Conservation (phyloP, 2,113 vertebrate genomes). For the Arothron firmamentum region DNA sequence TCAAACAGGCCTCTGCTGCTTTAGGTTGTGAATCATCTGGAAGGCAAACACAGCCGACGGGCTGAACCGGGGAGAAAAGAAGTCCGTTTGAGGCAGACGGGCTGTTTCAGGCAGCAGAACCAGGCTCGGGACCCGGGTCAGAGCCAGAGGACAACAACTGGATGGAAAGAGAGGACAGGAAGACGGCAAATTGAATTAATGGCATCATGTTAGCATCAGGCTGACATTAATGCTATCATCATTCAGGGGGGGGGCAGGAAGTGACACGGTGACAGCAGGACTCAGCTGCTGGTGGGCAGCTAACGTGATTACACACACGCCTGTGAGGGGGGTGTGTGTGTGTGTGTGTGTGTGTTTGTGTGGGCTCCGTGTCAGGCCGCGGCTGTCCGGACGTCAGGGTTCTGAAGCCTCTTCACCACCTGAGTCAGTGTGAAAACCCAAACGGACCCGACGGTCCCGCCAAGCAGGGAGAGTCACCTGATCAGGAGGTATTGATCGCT, state of each 20-base stretch:
- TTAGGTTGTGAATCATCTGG: constrained; percentile 4
- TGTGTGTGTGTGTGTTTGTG: neutral
- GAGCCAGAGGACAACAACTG: too few species aligned
- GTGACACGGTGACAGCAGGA: neutral
- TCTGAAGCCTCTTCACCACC: too few species aligned
- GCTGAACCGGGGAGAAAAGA: neutral
- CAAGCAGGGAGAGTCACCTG: too few species aligned
- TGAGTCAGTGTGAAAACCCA: too few species aligned
- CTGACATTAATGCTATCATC: too few species aligned
- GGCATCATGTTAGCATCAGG: too few species aligned
- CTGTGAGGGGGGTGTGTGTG: neutral
- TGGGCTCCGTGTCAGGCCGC: neutral
- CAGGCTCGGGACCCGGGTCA: too few species aligned
- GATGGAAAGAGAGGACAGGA: neutral
- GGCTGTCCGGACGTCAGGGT: neutral
- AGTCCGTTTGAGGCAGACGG: too few species aligned
- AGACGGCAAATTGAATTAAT: neutral
- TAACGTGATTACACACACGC: neutral
- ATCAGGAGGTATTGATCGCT: too few species aligned
- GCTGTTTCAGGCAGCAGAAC: neutral
- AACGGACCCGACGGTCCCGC: too few species aligned
- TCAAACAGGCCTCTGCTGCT: constrained; percentile 26
- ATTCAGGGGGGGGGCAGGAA: neutral
- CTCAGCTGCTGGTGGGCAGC: neutral
- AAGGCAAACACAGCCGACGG: constrained; percentile 25